Percentiles rank a stretch among this genome's conserved stretches.
Evolutionary conservation across 2,888 invertebrate species (phyloP).

Genomic region (Buathra laborator): DNA sequence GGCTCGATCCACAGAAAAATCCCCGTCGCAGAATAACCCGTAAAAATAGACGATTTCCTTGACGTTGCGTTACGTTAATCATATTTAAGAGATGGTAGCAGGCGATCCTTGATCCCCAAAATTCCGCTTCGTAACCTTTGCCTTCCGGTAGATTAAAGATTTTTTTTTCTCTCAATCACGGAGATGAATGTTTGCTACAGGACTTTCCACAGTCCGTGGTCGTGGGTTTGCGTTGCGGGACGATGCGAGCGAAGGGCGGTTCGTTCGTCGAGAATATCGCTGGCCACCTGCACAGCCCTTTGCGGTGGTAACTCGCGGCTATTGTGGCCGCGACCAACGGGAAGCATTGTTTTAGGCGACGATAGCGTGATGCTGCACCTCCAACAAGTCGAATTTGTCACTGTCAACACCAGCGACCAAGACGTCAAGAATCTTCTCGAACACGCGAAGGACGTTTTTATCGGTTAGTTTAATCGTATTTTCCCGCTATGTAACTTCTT

Average conservation of each 20-base stretch:
- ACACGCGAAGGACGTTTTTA: conserved; percentile 83
- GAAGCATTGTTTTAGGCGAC: conserved; percentile 89
- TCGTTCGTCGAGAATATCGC: conserved; percentile 89
- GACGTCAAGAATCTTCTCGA: conserved; percentile 81
- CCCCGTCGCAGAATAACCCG: not conserved
- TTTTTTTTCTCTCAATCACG: not conserved
- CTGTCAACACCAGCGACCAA: conserved; percentile 78
- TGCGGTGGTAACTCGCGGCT: conserved; percentile 90
- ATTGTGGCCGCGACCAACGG: conserved; percentile 92
- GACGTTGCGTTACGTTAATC: not conserved
- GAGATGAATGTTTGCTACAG: conserved; percentile 69
- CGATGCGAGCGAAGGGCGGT: conserved; percentile 89
- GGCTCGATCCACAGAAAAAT: not conserved
- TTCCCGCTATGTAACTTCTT: no score
- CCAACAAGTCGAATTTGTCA: conserved; percentile 85
- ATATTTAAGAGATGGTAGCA: not conserved
- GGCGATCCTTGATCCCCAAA: not conserved
- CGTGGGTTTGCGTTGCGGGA: conserved; percentile 90
- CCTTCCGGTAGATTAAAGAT: not conserved
- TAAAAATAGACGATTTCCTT: not conserved
- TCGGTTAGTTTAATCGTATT: conserved; percentile 75
- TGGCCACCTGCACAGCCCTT: conserved; percentile 92
- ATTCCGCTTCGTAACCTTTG: not conserved
- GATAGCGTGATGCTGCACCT: conserved; percentile 88
- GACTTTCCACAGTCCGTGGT: conserved; percentile 88